Percentiles rank a stretch among this genome's conserved stretches.
Evolutionary conservation across 2,797 vertebrate species (phyloP).

Genomic region (Oreortyx pictus): DNA sequence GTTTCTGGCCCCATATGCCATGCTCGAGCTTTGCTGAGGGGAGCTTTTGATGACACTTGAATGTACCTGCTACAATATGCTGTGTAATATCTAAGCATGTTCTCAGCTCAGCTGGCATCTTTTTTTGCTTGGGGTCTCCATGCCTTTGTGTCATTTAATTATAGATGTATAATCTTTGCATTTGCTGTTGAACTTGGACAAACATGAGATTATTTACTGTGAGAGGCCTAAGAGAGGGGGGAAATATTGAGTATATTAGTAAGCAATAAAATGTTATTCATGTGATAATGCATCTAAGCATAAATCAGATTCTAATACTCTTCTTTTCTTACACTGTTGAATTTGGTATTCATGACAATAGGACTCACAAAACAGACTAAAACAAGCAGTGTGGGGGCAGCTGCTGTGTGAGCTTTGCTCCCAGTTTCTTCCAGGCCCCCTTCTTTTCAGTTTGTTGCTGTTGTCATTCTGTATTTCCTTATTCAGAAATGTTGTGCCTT

Average conservation of each 20-base stretch:
- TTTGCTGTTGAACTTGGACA: conserved; percentile 56
- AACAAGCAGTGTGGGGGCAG: conserved; percentile 27
- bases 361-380: conserved; percentile 15
- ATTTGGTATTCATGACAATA: conserved; percentile 39
- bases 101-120: conserved; percentile 51
- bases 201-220: conserved; percentile 36
- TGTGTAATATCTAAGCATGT: conserved; percentile 32
- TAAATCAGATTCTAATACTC: neutral
- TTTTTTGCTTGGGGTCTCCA: conserved; percentile 40
- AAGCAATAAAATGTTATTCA: conserved; percentile 40
- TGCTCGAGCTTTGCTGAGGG: conserved; percentile 35
- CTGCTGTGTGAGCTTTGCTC: neutral
- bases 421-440: neutral
- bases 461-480: conserved; percentile 1
- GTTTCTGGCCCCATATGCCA: neutral
- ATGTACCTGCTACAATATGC: conserved; percentile 41
- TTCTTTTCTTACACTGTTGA: conserved; percentile 6
- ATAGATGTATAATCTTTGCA: conserved; percentile 64
- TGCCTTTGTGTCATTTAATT: conserved; percentile 71
- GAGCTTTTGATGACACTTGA: conserved; percentile 23
- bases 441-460: conserved; percentile 23
- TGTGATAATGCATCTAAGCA: neutral
- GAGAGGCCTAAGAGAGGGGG: conserved; percentile 7
- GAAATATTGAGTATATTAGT: conserved; percentile 28
- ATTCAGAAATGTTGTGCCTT: neutral